Base-by-base conservation (phyloP, 1,140 invertebrate genomes). In the Lepidostoma basale region DNA sequence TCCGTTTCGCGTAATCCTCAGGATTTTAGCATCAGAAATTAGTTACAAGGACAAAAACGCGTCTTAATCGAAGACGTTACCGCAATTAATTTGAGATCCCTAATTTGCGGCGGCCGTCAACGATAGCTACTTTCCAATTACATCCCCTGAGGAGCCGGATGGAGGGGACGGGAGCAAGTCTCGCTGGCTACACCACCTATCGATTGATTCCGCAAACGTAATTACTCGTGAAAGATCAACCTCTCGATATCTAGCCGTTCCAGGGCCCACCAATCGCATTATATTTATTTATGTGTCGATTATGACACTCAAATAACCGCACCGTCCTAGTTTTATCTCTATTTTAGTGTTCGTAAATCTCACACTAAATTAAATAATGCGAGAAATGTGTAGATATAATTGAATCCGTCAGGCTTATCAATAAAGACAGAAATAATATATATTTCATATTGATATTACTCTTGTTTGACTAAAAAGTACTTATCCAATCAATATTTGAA, bases 141-240 rank as follows among this genome's bases (percentile, higher is more conserved):
- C 60, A 22, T 16, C 36, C 59, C 20, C 40, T 62, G 64, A 56
- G 52, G 18, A 45, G 52, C 52, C 25, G 45, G n/a, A 20, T 23
- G 18, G 1, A 36, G 14, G 22, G 45, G 28, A 6, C 25, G 52
- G 25, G 25, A 10, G 52, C 52, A 28, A 60, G 30, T 44, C 39
- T 5, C 20, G 30, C 33, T 36, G 58, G 64, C 59, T 70, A 70
- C 63, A 62, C 62, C 36, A 59, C 9, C 56, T 54, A 70, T 62
- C 62, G 68, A 70, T 70, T 66, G 63, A 70, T 70, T 70, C 56
- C 30, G 63, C 23, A 45, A 62, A 66, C 68, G 68, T 36, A 70
- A 70, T 70, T 70, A 66, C 68, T 70, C 56, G 68, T 47, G 44
- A 66, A 66, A 70, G 68, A 70, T 70, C 59, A 58, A 42, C 54